Evolutionary conservation across 2,797 vertebrate genomes (phyloP).

Genomic region (Microctenopoma steveboyesi): DNA sequence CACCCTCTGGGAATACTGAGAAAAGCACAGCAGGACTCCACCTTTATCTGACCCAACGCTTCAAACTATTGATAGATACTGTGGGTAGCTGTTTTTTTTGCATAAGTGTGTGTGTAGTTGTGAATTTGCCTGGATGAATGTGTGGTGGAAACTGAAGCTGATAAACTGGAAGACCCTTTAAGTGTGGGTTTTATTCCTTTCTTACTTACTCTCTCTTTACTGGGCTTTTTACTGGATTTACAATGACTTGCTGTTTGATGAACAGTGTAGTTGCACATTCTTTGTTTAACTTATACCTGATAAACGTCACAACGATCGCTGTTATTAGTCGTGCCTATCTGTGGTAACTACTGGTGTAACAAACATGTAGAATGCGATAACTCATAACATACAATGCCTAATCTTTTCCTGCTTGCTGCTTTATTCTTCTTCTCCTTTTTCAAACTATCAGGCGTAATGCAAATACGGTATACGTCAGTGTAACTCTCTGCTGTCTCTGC

Average conservation of each 20-base stretch:
- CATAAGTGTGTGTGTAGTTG: slow-evolving; percentile 32
- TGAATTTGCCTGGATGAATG: slow-evolving; percentile 55
- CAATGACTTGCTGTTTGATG: slow-evolving; percentile 29
- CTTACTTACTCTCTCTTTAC: slow-evolving; percentile 28
- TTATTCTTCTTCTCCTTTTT: slow-evolving; percentile 35
- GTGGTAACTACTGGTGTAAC: slow-evolving; percentile 59
- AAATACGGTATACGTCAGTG: slow-evolving; percentile 23
- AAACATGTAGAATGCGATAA: slow-evolving; percentile 33
- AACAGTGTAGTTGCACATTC: slow-evolving; percentile 30
- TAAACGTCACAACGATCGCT: background rate
- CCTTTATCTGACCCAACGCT: slow-evolving; percentile 28
- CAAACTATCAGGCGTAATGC: slow-evolving; percentile 19
- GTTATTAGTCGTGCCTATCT: slow-evolving; percentile 39
- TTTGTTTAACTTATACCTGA: slow-evolving; percentile 35
- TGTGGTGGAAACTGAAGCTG: slow-evolving; percentile 31
- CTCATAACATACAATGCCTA: slow-evolving; percentile 47
- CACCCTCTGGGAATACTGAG: slow-evolving; percentile 96
- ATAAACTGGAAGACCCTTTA: slow-evolving; percentile 46
- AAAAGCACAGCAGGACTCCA: slow-evolving; percentile 31
- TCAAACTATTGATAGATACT: slow-evolving; percentile 54
- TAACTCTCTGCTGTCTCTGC: slow-evolving; percentile 42
- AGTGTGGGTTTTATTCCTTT: slow-evolving; percentile 12
- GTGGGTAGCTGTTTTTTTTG: slow-evolving; percentile 41
- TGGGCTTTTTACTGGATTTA: slow-evolving; percentile 55
- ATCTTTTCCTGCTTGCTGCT: slow-evolving; percentile 39